These are phyloP conservation scores for Heliangelus exortis DNA, from an alignment of 2,797 vertebrate species.

Conservation along the genomic window DNA sequence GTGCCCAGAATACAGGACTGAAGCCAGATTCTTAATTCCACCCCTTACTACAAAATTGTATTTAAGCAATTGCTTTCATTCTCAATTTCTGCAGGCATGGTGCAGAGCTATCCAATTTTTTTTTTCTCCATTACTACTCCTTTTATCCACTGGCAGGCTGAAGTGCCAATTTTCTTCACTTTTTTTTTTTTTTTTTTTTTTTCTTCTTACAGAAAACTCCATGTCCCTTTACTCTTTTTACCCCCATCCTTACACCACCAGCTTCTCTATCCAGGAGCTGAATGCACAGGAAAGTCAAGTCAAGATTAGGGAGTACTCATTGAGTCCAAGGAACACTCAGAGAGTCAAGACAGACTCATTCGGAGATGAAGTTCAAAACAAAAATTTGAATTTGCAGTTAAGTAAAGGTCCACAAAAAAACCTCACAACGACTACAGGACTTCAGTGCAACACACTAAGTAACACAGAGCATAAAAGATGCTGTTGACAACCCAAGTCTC, in stretches of 20 bases:
- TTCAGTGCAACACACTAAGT: neutral
- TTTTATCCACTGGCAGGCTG: neutral
- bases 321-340: neutral
- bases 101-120: neutral
- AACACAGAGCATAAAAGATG: neutral
- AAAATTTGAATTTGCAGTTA: neutral
- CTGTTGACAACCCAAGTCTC: neutral
- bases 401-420: neutral
- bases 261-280: neutral
- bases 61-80: conserved; percentile 48
- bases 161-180: neutral
- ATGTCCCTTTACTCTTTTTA: conserved; percentile 2
- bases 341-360: neutral
- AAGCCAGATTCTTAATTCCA: conserved; percentile 36
- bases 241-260: neutral
- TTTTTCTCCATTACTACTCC: neutral
- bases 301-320: neutral
- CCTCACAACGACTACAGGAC: neutral
- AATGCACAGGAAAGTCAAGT: neutral
- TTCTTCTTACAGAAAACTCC: neutral
- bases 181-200: neutral
- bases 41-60: conserved; percentile 9
- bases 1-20: neutral
- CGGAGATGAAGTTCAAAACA: neutral
- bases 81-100: neutral